Evolutionary conservation across 2,888 invertebrate genomes (phyloP), one percentile per base, ranked within the genome.

Genomic region (Drosophila helvetica): DNA sequence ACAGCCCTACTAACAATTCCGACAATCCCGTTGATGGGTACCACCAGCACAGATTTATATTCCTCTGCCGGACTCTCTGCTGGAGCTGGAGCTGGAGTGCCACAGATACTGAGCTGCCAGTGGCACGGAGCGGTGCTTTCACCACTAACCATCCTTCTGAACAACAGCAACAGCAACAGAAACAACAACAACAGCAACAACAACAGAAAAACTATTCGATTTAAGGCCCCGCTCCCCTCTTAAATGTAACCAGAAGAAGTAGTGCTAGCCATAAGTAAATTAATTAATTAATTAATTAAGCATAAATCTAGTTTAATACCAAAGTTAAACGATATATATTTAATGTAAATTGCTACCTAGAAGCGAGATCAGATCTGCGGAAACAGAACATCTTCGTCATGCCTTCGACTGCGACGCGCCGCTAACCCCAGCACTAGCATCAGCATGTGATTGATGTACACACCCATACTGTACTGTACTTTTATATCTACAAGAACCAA

Each of bases 271-370:
- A 84, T 89, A 89, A 86, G 86, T 86, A 88, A 89, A 86, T 89
- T 86, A 87, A 84, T 81, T 81, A 69, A 38, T 38, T 38, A 38
- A 38, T 78, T 59, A 77, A 67, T 65, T 88, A 84, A 86, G 88
- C 77, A 77, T 88, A 89, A 89, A 84, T 88, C 88, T 90, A 91
- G 90, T 90, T 72, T 91, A 90, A 91, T 90, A 91, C 90, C 90
- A 90, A 90, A 90, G 90, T 80, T 89, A 75, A 74, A 82, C 75
- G 76, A 86, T 87, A 86, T 86, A 62, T 63, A 47, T 59, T 65
- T 58, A 71, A 74, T 74, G 71, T 74, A 75, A 80, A 78, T 38
- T 38, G 38, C 38, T 38, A 38, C 38, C 38, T 38, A 38, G 7
- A 38, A 38, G 38, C 38, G 38, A 38, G 15, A 73, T 73, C 74